phyloP scores from a whole-genome alignment of 37 sponge, comb jelly and placozoan genomes.

The Crambe crambe region DNA sequence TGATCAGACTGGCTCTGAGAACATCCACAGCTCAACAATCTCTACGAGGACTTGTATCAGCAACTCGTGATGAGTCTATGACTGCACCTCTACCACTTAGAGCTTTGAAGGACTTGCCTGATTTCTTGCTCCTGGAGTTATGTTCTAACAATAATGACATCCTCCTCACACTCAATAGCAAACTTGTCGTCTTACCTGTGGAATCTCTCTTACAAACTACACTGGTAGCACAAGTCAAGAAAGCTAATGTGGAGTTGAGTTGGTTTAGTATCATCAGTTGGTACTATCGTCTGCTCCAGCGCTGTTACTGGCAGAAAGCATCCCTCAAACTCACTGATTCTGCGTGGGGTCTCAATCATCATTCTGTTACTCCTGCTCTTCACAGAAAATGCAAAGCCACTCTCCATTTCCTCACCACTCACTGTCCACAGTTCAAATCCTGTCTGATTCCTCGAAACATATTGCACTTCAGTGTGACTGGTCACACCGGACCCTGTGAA shows the following conservation, averaged over 20 bases:
- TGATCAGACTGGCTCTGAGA: constrained; percentile 35
- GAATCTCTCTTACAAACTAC: constrained; percentile 19
- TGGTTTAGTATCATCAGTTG: constrained; percentile 41
- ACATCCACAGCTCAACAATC: background rate
- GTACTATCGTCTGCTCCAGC: constrained; percentile 26
- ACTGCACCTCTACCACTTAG: constrained; percentile 19
- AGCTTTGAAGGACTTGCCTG: constrained; percentile 34
- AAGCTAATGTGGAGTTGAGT: background rate
- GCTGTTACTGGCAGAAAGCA: constrained; percentile 26
- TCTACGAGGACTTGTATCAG: constrained; percentile 17
- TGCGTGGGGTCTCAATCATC: constrained; percentile 32
- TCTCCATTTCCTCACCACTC: constrained; percentile 12
- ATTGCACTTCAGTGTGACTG: no score
- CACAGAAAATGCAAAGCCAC: constrained; percentile 13
- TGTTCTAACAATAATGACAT: background rate
- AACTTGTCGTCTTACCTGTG: constrained; percentile 1
- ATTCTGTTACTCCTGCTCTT: constrained; percentile 28
- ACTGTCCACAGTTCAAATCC: constrained; percentile 16
- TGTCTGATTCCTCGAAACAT: constrained; percentile 6
- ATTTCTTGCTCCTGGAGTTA: constrained; percentile 49
- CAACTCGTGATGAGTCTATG: constrained; percentile 24
- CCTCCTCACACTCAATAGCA: background rate
- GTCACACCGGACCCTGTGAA: no score
- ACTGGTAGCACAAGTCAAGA: no score
- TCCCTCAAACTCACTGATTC: background rate